Evolutionary conservation across 2,797 vertebrate species (phyloP), one percentile per base, ranked within the genome.

Genomic region (Epinephelus awoara): DNA sequence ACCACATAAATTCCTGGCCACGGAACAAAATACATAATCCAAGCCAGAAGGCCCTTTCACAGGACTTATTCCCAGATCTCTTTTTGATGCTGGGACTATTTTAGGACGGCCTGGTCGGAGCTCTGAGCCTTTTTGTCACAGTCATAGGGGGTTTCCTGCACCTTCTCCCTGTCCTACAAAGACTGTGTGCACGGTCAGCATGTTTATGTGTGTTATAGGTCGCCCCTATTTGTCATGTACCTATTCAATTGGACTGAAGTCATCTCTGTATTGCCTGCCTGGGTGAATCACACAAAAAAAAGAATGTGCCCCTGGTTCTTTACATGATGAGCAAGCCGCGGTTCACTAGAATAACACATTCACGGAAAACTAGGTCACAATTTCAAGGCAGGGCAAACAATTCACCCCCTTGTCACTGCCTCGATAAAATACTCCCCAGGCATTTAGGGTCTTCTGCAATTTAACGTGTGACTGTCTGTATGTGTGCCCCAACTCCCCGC

Each of bases 1-100:
- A 91, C 92, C 93, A 91, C 90, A 93, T 83, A 77, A 73, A 90
- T 93, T 94, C 90, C 88, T 88, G 76, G 75, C 85, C 57, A 75
- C 40, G 67, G 80, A 87, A 83, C 85, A 90, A 85, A 90, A 89
- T 69, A 87, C 82, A 91, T 82, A 87, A 88, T 85, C 83, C 85
- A 77, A 74, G 68, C 75, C 85, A 85, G 64, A 84, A 83, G 70
- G 84, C 38, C 79, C 80, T 83, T 79, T 82, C 79, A 70, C 65
- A 83, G 44, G 67, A 82, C 70, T 69, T 72, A 78, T 34, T 88
- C 57, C 66, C 62, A 85, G 77, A 85, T 84, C 42, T 77, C 47
- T 82, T 85, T 86, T 85, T 84, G 77, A 77, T 75, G 72, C 63
- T 12, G 6, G 17, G 52, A 72, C 80, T 80, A 80, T 85, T 92